phyloP scores from a whole-genome alignment of 37 sponge, comb jelly and placozoan genomes.

The Haliclona indistincta region DNA sequence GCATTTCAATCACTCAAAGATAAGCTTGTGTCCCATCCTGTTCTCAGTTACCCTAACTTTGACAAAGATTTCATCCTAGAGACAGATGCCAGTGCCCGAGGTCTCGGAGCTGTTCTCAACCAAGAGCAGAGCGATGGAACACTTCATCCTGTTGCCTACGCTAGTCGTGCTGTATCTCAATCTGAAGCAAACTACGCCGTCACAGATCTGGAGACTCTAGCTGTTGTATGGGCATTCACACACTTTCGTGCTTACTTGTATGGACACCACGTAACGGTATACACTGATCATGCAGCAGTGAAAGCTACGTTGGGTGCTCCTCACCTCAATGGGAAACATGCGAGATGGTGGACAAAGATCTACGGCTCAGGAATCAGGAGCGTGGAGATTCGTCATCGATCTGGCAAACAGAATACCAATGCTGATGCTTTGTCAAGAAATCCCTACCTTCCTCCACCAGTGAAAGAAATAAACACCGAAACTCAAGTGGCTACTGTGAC shows the following conservation, averaged over 20 bases:
- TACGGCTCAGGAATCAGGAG: constrained; percentile 19
- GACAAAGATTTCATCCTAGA: constrained; percentile 19
- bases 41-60: constrained; percentile 39
- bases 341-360: not conserved
- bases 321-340: constrained; percentile 11
- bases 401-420: constrained; percentile 16
- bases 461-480: no score
- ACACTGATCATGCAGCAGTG: constrained; percentile 45
- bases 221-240: constrained; percentile 39
- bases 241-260: constrained; percentile 48
- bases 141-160: constrained; percentile 38
- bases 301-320: not conserved
- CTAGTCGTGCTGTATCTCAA: constrained; percentile 26
- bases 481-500: no score
- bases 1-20: constrained; percentile 8
- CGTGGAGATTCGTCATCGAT: constrained; percentile 16
- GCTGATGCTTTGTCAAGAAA: constrained; percentile 32
- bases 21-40: constrained; percentile 14
- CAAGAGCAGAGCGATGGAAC: constrained; percentile 35
- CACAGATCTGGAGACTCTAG: constrained; percentile 47
- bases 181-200: constrained; percentile 41
- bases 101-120: constrained; percentile 35
- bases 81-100: constrained; percentile 52
- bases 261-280: constrained; percentile 28
- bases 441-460: constrained; percentile 1